These are phyloP conservation scores for Peromyscus melanophrys DNA, from an alignment of 2,797 vertebrate genomes.

Conservation along the genomic window DNA sequence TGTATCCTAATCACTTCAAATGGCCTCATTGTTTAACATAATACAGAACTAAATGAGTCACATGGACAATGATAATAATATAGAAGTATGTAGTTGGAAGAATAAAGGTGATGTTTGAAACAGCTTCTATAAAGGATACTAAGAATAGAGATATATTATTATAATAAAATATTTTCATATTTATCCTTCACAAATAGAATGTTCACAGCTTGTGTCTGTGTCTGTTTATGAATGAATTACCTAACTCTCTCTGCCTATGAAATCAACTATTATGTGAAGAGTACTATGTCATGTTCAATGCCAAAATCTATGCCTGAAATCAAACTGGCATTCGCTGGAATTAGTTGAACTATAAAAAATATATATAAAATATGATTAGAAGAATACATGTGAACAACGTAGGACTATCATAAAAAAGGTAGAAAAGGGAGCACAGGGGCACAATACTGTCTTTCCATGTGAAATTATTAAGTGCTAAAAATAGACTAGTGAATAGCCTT, in stretches of 20 bases:
- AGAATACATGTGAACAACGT: background rate
- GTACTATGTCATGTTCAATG: background rate
- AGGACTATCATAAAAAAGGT: background rate
- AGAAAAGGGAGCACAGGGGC: background rate
- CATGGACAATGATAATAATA: background rate
- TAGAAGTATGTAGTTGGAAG: background rate
- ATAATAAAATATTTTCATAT: background rate
- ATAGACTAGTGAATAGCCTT: background rate
- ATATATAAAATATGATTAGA: background rate
- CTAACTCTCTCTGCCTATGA: background rate
- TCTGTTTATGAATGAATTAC: background rate
- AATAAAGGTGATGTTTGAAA: background rate
- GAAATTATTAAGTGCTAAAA: conserved; percentile 56
- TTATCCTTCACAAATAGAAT: background rate
- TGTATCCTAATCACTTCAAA: background rate
- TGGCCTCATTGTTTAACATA: background rate
- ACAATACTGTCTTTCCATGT: background rate
- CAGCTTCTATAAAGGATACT: background rate
- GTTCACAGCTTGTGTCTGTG: background rate
- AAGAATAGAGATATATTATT: background rate
- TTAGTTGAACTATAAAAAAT: background rate
- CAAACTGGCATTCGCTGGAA: background rate
- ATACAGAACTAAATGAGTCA: background rate
- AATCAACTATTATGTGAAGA: background rate
- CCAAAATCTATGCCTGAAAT: background rate